phyloP scores from a whole-genome alignment of 2,888 invertebrate genomes.

The Drosophila algonquin region DNA sequence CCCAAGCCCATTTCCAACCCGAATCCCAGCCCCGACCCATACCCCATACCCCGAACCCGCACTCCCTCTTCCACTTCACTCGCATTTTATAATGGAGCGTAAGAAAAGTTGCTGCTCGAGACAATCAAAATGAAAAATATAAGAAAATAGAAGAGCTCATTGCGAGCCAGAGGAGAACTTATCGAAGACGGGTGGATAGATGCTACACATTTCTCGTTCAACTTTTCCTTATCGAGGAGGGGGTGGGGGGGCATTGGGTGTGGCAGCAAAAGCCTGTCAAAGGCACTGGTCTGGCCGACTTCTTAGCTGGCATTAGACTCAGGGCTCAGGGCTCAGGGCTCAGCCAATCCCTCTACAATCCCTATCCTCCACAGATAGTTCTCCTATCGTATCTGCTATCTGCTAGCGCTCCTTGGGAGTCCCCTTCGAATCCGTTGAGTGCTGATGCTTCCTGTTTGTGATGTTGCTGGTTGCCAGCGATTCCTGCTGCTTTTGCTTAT shows the following conservation, averaged over 20 bases:
- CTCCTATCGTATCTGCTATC: not conserved
- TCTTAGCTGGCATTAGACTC: conserved; percentile 36
- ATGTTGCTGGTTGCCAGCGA: conserved; percentile 23
- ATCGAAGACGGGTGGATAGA: conserved; percentile 21
- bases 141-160: conserved; percentile 10
- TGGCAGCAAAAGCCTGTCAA: conserved; percentile 52
- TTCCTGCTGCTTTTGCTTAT: not conserved
- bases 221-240: conserved; percentile 38
- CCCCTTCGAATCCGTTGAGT: conserved; percentile 36
- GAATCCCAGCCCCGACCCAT: not conserved
- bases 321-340: conserved; percentile 19
- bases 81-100: conserved; percentile 30
- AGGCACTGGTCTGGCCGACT: conserved; percentile 48
- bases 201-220: conserved; percentile 23
- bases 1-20: not conserved
- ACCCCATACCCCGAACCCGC: too few species aligned
- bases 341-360: conserved; percentile 23
- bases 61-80: conserved; percentile 1
- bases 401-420: not conserved
- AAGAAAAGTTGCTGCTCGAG: conserved; percentile 33
- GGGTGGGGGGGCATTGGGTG: not conserved
- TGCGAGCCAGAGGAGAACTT: conserved; percentile 23
- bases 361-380: not conserved
- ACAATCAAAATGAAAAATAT: conserved; percentile 39
- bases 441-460: conserved; percentile 25